Evolutionary conservation across 2,797 vertebrate species (phyloP), one percentile per base, ranked within the genome.

Genomic region (Threskiornis aethiopicus): DNA sequence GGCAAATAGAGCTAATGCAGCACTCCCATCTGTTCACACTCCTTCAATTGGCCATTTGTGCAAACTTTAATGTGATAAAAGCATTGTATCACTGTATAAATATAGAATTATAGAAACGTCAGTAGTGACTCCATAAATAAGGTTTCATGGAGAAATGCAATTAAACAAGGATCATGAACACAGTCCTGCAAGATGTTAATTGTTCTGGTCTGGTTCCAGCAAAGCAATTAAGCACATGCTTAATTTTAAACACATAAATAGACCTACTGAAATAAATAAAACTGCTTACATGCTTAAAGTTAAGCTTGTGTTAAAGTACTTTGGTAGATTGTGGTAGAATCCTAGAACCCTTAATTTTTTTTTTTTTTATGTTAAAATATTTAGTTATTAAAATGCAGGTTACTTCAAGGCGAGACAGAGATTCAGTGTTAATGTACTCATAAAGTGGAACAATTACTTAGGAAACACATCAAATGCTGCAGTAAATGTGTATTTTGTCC

Each of bases 21-120:
- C 91, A 90, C 87, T 95, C 94, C 97, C 97, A 97, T 97, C 97
- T 97, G 97, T 95, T 97, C 93, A 76, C 96, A 96, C 96, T 95
- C 93, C 79, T 95, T 93, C 55, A 91, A 96, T 84, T 96, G 96
- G 91, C 95, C 95, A 97, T 95, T 97, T 96, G 95, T 91, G 96
- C 95, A 94, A 94, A 94, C 82, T 97, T 87, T 90, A 94, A 97
- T 95, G 95, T 91, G 93, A 96, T 97, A 97, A 97, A 97, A 97
- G 96, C 96, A 97, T 96, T 97, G 94, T 97, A 95, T 95, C 91
- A 80, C 93, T 96, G 92, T 96, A 94, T 96, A 97, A 97, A 97
- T 96, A 96, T 42, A 97, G 88, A 94, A 92, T 97, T 94, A 95
- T 33, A 95, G 92, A 86, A 95, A 88, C 86, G 33, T 96, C 92